Evolutionary conservation across 2,888 invertebrate species (phyloP), one percentile per base, ranked within the genome.

Genomic region (Gastrophysa polygoni): DNA sequence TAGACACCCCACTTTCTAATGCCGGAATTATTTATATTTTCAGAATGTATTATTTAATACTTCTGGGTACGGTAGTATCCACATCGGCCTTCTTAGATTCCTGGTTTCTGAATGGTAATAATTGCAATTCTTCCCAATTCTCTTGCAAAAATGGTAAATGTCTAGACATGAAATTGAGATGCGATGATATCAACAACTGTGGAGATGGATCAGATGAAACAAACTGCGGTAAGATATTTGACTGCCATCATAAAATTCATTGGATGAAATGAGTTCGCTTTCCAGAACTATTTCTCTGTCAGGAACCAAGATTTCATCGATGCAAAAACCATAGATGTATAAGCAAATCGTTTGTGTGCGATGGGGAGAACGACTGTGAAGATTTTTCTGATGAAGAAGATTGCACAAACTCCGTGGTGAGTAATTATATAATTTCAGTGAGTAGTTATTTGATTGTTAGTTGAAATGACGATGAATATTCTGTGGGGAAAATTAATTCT

Each of bases 381-480:
- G 82, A 83, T 74, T 78, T 69, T 67, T 80, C 81, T 2, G 83
- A 83, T 74, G 83, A 83, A 71, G 59, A 67, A 16, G 69, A 80
- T 57, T 82, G 82, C 66, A 69, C 64, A 11, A 58, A 68, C 47
- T 66, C 67, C 48, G 64, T 67, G 66, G 73, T 73, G 61, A 64
- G 59, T 51, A 8, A 18, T 32, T 63, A 1, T 28, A 10, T 18
- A 1, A 21, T 18, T 6, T 20, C 24, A 24, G 24, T 5, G 7
- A 24, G n/a, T n/a, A n/a, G n/a, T n/a, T n/a, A n/a, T n/a, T n/a
- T n/a, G n/a, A n/a, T n/a, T n/a, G n/a, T n/a, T n/a, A n/a, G n/a
- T n/a, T n/a, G n/a, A n/a, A n/a, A n/a, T n/a, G n/a, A n/a, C n/a
- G n/a, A n/a, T n/a, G n/a, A n/a, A n/a, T n/a, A n/a, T n/a, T n/a